Evolutionary conservation across 1,140 invertebrate genomes (phyloP).

Genomic region (Rhizoglyphus robini): DNA sequence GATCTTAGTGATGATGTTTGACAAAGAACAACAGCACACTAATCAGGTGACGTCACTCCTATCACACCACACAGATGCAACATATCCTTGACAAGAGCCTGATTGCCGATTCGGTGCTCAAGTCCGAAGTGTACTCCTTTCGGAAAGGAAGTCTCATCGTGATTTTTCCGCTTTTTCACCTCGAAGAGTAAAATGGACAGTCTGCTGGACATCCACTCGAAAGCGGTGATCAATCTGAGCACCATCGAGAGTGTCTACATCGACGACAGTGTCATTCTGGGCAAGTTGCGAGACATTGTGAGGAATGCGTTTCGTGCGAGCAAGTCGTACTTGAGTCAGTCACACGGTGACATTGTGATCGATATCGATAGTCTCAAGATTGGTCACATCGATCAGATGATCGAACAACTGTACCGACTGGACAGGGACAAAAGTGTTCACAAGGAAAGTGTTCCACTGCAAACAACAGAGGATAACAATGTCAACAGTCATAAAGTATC

Average conservation of each 20-base stretch:
- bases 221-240: neutral
- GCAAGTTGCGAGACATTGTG: neutral
- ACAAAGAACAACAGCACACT: no score
- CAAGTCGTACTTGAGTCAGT: neutral
- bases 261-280: neutral
- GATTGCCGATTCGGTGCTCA: slow-evolving; percentile 47
- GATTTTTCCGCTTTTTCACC: slow-evolving; percentile 51
- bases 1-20: neutral
- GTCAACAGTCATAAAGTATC: slow-evolving; percentile 7
- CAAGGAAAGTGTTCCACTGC: neutral
- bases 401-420: neutral
- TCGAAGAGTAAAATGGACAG: neutral
- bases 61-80: slow-evolving; percentile 34
- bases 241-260: neutral
- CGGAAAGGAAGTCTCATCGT: slow-evolving; percentile 51
- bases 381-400: neutral
- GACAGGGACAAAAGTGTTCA: neutral
- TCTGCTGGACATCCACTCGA: neutral
- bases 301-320: neutral
- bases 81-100: slow-evolving; percentile 38
- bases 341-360: neutral
- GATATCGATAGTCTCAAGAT: neutral
- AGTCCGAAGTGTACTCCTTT: slow-evolving; percentile 49
- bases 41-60: no score
- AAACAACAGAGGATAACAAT: neutral